Base-by-base conservation (phyloP, 2,797 vertebrate genomes). In the Bradypodion pumilum region DNA sequence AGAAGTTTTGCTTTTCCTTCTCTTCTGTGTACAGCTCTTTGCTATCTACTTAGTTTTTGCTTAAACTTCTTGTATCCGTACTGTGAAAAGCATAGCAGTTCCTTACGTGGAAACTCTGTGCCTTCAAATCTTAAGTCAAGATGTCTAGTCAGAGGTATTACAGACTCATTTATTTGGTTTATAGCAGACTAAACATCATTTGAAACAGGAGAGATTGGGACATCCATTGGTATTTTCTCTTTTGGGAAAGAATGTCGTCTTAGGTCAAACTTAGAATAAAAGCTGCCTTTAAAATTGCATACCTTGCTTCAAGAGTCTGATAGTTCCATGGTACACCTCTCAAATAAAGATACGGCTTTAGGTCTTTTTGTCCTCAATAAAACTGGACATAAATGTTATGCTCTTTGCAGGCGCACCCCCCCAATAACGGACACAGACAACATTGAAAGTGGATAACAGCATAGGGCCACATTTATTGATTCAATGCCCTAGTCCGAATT, bases 161-260 rank as follows among this genome's bases (percentile, higher is more conserved):
- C 29, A 68, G 27, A 37, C 6, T 35, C 37, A 69, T 68, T 85
- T 80, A 63, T 42, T 85, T 82, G n/a, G 23, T 62, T 79, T 83
- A 65, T 56, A 79, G 44, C 44, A 82, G 76, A 80, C 70, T 69
- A 85, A 79, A 85, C 75, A 82, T 62, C n/a, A 76, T 82, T 79
- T 59, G 46, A 59, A 35, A 63, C 23, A 46, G 42, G 32, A 74
- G 29, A 66, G 40, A 44, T 35, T 74, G 46, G 56, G 13, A 46
- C 44, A 59, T 81, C 10, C 32, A 15, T 65, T 73, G 25, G n/a
- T 12, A 25, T 2, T 60, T 40, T 70, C 37, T 25, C 32, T 68
- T 40, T 25, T 66, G 60, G 10, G 42, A 40, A 69, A 69, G 12
- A 59, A 60, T n/a, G 16, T 23, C 74, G 44, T 44, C 32, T 2